Base-by-base conservation (phyloP, 2,888 invertebrate genomes). In the Hesperia comma region DNA sequence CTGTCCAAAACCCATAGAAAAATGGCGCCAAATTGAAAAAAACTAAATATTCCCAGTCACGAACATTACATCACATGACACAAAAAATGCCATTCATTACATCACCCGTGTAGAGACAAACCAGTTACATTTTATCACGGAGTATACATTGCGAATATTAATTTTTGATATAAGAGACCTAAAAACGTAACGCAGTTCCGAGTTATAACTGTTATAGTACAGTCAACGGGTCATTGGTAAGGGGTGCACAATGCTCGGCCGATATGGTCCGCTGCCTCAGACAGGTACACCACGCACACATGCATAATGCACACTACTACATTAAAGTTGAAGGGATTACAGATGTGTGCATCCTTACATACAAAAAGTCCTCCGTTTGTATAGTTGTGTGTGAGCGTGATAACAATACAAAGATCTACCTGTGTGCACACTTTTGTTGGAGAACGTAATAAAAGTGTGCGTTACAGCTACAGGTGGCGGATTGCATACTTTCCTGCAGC, bases 201-300 rank as follows among this genome's bases (percentile, higher is more conserved):
- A 37, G 41, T 12, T 14, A 15, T 49, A 12, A 26, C 26, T 4
- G 26, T 26, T 26, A 26, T 26, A 17, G n/a, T 19, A 56, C 53
- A 70, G 61, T 70, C 63, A 71, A 69, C 70, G 76, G 75, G 76
- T 79, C 77, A 78, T 79, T 81, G 80, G 80, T 77, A 79, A 74
- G 77, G 83, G 80, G 46, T 66, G 61, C 66, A 66, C 60, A 66
- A 66, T 66, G 66, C 43, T 26, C 17, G 41, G 40, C 53, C 78
- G 85, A 80, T 77, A 86, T 75, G 88, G 83, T 87, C 84, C 78
- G 87, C 79, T 84, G 88, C 78, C 75, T 82, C 70, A 71, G 77
- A 78, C 85, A 84, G 83, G 83, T 82, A 83, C 71, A 68, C 46
- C 54, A 70, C 66, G 63, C 69, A 72, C 69, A 68, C 70, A 70